A percentile compares a stretch with the other conserved stretches of the same genome.
Conservation (phyloP, 2,113 vertebrate species). For the Penelope pileata region DNA sequence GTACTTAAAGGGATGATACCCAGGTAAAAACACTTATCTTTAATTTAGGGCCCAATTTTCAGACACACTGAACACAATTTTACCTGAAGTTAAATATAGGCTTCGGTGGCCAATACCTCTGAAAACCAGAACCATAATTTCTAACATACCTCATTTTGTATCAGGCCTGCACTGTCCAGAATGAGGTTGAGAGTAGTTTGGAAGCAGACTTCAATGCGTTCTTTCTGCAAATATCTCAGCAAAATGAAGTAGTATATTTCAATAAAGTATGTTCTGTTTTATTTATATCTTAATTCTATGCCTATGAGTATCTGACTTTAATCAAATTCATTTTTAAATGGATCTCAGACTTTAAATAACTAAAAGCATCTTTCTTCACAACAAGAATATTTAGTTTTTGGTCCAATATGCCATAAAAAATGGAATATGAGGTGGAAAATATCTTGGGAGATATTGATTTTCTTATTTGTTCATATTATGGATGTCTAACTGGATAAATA, state of each 20-base stretch:
- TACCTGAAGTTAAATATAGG: conserved; percentile 18
- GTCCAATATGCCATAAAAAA: background rate
- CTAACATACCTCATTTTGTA: background rate
- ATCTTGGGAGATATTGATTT: background rate
- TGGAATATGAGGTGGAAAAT: background rate
- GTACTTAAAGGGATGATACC: background rate
- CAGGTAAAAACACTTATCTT: conserved; percentile 24
- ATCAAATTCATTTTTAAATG: background rate
- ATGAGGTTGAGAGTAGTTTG: background rate
- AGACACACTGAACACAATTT: background rate
- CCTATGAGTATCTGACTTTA: background rate
- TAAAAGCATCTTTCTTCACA: background rate
- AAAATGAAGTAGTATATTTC: background rate
- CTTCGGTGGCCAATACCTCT: background rate
- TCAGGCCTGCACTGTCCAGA: background rate
- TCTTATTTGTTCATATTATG: background rate
- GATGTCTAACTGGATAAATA: background rate
- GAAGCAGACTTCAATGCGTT: background rate
- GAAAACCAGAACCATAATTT: conserved; percentile 16
- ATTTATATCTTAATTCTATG: background rate
- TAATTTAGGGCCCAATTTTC: conserved; percentile 41
- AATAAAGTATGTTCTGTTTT: background rate
- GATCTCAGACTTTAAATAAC: conserved; percentile 16
- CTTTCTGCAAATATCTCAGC: background rate
- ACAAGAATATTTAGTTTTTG: background rate